Conservation (phyloP, 2,113 vertebrate genomes). For the Phalacrocorax aristotelis region DNA sequence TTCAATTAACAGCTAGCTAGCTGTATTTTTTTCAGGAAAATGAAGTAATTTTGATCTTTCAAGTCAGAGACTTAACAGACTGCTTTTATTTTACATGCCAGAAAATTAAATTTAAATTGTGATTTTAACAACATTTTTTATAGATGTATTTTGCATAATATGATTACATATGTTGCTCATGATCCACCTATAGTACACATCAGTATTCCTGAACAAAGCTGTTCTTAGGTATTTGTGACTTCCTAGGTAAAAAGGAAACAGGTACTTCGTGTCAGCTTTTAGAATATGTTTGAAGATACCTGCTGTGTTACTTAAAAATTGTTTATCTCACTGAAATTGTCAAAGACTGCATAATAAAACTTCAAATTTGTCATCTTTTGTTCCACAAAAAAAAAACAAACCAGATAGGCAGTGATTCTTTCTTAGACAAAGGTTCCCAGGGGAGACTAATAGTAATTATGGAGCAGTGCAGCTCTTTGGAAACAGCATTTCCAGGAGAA, state of each 20-base stretch:
- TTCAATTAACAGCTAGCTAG: background rate
- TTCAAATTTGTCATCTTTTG: background rate
- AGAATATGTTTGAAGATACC: background rate
- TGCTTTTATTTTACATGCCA: background rate
- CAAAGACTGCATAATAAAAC: background rate
- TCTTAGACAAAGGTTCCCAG: background rate
- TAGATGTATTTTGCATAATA: background rate
- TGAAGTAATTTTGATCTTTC: background rate
- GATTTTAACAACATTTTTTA: background rate
- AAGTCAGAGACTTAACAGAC: background rate
- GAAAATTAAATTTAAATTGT: background rate
- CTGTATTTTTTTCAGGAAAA: background rate
- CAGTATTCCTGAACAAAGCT: background rate
- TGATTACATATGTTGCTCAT: background rate
- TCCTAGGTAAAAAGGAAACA: background rate
- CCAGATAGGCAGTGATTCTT: background rate
- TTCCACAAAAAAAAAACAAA: background rate
- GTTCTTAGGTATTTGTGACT: background rate
- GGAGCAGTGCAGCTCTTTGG: background rate
- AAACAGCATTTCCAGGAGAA: background rate
- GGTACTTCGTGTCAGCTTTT: background rate
- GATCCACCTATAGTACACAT: background rate
- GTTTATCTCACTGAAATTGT: background rate
- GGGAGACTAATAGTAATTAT: background rate
- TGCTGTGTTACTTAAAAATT: background rate